These are phyloP conservation scores for Pseudococcus jackbeardsleyi DNA, from an alignment of 2,888 invertebrate genomes.

Conservation along the genomic window DNA sequence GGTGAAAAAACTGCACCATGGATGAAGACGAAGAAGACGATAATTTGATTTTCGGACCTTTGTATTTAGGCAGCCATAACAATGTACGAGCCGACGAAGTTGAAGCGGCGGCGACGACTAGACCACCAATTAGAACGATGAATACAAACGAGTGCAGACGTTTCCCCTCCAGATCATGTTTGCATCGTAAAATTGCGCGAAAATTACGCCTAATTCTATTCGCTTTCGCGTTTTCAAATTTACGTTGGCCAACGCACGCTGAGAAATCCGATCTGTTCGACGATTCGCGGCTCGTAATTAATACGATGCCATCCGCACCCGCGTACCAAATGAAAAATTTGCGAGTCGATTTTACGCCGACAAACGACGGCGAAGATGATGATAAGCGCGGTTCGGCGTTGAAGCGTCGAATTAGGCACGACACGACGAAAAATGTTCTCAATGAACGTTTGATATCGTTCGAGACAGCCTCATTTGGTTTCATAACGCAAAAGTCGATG, in stretches of 20 bases:
- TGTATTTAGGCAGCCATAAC: neutral
- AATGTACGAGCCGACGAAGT: neutral
- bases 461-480: neutral
- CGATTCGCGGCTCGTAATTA: neutral
- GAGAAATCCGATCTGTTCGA: conserved; percentile 27
- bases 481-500: neutral
- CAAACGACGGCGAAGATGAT: neutral
- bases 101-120: neutral
- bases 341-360: neutral
- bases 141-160: neutral
- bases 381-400: neutral
- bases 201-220: conserved; percentile 32
- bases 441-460: conserved; percentile 58
- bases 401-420: conserved; percentile 54
- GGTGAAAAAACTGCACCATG: conserved; percentile 2
- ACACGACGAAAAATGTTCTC: conserved; percentile 40
- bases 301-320: neutral
- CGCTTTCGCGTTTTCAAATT: conserved; percentile 55
- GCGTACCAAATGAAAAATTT: neutral
- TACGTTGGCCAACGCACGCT: conserved; percentile 39
- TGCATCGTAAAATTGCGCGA: neutral
- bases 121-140: neutral
- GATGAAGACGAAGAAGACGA: conserved; percentile 62
- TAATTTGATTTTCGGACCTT: neutral
- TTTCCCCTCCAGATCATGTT: conserved; percentile 11